A percentile compares a stretch with the other conserved stretches of the same genome.
phyloP scores from a whole-genome alignment of 2,797 vertebrate species.

The Tokudaia muenninki region DNA sequence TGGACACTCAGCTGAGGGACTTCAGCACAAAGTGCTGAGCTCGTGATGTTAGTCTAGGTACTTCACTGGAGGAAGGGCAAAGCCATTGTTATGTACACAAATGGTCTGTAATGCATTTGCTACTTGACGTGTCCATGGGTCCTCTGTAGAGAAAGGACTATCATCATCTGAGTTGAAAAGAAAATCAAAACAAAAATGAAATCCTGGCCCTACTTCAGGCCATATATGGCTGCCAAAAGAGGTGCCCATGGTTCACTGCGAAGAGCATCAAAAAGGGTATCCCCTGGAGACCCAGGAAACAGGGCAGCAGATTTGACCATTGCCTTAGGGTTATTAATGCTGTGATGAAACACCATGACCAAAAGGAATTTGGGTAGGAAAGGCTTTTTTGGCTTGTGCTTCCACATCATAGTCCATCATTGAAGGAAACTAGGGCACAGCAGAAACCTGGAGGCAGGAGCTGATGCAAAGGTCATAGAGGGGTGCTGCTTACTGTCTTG shows the following conservation, averaged over 20 bases:
- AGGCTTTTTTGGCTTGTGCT: neutral
- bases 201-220: neutral
- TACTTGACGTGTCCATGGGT: too few relatives aligned
- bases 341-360: neutral
- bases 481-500: too few relatives aligned
- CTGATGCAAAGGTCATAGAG: too few relatives aligned
- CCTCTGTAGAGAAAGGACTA: neutral
- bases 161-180: neutral
- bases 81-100: neutral
- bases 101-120: neutral
- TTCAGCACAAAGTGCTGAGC: neutral
- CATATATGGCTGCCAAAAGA: neutral
- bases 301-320: neutral
- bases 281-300: neutral
- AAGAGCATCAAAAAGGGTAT: neutral
- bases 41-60: neutral
- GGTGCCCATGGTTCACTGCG: neutral
- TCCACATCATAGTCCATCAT: neutral
- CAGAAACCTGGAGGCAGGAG: too few relatives aligned
- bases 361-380: neutral
- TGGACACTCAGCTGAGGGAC: neutral
- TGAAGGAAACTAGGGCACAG: too few relatives aligned
- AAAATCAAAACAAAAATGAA: neutral
- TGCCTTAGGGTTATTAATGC: neutral
- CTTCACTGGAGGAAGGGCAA: neutral